phyloP scores from a whole-genome alignment of 2,113 vertebrate genomes.

The Chelonoidis abingdonii region DNA sequence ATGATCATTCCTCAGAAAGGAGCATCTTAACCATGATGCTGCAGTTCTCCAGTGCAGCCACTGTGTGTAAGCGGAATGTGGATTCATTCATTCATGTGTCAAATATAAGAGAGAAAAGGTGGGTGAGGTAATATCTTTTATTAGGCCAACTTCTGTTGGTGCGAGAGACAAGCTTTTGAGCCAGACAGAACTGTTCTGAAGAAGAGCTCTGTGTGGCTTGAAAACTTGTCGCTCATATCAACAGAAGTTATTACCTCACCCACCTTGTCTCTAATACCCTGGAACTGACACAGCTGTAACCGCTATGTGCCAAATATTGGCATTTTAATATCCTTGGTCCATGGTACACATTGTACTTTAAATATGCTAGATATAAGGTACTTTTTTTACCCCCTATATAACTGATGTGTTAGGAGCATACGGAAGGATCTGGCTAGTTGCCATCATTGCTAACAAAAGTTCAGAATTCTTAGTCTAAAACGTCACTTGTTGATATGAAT shows the following conservation, averaged over 20 bases:
- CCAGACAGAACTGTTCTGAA: neutral
- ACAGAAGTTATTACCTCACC: neutral
- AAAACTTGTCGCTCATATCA: neutral
- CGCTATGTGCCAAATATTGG: fast-evolving
- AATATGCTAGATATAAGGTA: neutral
- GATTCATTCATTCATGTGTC: neutral
- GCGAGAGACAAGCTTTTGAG: neutral
- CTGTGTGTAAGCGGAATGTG: neutral
- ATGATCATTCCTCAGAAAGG: neutral
- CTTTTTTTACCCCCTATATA: neutral
- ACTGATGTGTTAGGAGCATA: neutral
- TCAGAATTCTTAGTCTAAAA: neutral
- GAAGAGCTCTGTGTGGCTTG: neutral
- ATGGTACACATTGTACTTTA: neutral
- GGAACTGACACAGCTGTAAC: neutral
- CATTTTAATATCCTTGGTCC: neutral
- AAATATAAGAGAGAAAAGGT: neutral
- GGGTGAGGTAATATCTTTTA: neutral
- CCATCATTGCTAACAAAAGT: neutral
- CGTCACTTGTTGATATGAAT: neutral
- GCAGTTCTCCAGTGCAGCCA: neutral
- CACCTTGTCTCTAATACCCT: neutral
- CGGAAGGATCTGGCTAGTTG: neutral
- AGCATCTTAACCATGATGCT: neutral
- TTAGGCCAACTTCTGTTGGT: neutral